phyloP scores from a whole-genome alignment of 2,113 vertebrate genomes.

The Penelope pileata region DNA sequence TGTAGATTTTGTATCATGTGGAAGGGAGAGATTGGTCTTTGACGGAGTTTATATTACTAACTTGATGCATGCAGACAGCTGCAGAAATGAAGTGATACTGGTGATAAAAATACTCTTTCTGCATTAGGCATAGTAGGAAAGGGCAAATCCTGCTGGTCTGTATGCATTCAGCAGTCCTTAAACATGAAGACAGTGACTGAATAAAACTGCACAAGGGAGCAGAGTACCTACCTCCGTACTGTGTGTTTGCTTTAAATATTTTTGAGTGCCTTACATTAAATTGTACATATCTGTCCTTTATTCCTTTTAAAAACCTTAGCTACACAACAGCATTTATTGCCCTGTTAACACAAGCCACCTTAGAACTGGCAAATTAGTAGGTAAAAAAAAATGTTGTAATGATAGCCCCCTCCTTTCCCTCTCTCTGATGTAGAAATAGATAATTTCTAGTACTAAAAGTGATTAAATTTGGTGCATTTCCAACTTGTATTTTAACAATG shows the following conservation, averaged over 20 bases:
- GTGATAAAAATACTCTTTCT: conserved; percentile 52
- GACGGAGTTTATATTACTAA: conserved; percentile 41
- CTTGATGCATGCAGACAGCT: conserved; percentile 38
- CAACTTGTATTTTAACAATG: conserved; percentile 65
- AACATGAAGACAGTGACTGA: background rate
- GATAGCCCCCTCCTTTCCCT: background rate
- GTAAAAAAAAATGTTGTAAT: background rate
- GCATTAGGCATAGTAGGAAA: background rate
- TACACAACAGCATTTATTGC: background rate
- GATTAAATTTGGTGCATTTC: conserved; percentile 66
- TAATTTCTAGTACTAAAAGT: conserved; percentile 60
- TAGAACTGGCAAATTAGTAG: background rate
- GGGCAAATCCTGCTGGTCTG: background rate
- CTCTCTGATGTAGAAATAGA: background rate
- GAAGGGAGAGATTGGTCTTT: background rate
- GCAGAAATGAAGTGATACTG: conserved; percentile 43
- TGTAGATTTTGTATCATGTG: background rate
- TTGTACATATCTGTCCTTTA: background rate
- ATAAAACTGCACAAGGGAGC: background rate
- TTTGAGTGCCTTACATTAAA: background rate
- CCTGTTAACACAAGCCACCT: background rate
- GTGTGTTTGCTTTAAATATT: background rate
- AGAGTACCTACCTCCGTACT: accelerated
- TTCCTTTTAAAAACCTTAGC: background rate
- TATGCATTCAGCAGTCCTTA: accelerated